Evolutionary conservation across 2,797 vertebrate species (phyloP).

Genomic region (Ptychobarbus kaznakovi): DNA sequence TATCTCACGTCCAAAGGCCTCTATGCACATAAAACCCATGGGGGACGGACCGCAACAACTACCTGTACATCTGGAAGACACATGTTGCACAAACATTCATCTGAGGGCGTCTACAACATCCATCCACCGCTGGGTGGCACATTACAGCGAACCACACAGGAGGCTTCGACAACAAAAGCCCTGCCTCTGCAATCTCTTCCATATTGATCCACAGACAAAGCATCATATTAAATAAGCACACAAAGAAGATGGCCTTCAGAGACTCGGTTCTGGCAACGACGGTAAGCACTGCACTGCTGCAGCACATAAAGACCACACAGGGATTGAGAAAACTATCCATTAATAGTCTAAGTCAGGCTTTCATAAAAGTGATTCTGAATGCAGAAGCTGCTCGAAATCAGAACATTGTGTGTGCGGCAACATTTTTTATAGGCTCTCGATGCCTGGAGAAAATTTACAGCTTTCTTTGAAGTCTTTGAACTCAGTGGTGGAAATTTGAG

Average conservation of each 20-base stretch:
- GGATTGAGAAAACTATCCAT: slow-evolving; percentile 41
- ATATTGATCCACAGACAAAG: slow-evolving; percentile 8
- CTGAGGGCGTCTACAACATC: slow-evolving; percentile 21
- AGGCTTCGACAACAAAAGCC: background rate
- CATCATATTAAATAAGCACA: slow-evolving; percentile 19
- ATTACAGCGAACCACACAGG: slow-evolving; percentile 7
- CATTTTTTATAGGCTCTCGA: slow-evolving; percentile 45
- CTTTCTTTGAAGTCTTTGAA: slow-evolving; percentile 55
- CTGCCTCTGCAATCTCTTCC: slow-evolving; percentile 20
- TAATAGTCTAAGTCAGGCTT: slow-evolving; percentile 43
- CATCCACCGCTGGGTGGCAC: background rate
- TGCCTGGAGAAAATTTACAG: slow-evolving; percentile 47
- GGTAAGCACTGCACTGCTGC: background rate
- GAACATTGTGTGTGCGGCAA: slow-evolving; percentile 17
- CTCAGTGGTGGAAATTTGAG: slow-evolving; percentile 36
- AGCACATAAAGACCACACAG: slow-evolving; percentile 33
- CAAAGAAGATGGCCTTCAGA: background rate
- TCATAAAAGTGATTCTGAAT: slow-evolving; percentile 1
- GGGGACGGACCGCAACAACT: slow-evolving; percentile 47
- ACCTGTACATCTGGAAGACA: slow-evolving; percentile 66
- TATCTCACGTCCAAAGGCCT: slow-evolving; percentile 30
- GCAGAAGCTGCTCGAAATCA: slow-evolving; percentile 46
- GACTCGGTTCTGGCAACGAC: background rate
- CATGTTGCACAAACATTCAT: slow-evolving; percentile 51
- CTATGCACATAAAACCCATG: slow-evolving; percentile 18